A percentile compares a stretch with the other conserved stretches of the same genome.
Conservation (phyloP, 2,888 invertebrate genomes). For the Drosophila subsilvestris region DNA sequence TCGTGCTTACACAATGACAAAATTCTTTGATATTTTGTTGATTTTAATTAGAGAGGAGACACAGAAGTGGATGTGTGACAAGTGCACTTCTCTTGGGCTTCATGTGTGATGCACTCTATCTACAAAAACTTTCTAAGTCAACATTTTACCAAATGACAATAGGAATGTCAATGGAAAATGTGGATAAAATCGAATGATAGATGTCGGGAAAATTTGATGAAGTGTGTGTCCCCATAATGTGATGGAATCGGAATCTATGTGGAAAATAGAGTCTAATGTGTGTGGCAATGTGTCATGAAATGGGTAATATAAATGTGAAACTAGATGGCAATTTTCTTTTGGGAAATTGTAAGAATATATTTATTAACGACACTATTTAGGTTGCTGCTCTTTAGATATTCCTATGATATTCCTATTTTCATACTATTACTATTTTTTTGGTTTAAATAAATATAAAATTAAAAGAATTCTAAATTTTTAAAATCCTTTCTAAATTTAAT, state of each 20-base stretch:
- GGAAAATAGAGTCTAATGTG: neutral
- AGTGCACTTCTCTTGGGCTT: neutral
- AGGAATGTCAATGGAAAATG: neutral
- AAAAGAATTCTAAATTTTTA: no score
- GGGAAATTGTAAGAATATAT: no score
- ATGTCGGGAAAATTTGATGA: neutral
- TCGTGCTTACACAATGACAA: slow-evolving; percentile 46
- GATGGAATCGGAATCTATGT: neutral
- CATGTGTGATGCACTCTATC: neutral
- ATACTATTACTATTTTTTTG: no score
- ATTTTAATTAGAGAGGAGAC: slow-evolving; percentile 45
- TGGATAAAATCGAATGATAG: neutral
- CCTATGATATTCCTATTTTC: no score
- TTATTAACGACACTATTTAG: no score
- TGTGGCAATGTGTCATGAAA: no score
- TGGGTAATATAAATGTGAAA: no score
- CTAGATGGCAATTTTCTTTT: no score
- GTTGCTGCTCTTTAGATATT: no score
- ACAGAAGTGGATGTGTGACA: neutral
- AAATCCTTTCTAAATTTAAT: no score
- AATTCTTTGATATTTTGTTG: slow-evolving; percentile 42
- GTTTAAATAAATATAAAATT: no score
- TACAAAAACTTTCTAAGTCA: neutral
- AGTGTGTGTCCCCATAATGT: neutral
- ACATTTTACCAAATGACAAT: neutral